Base-by-base conservation (phyloP, 1,140 invertebrate species). In the Holcopasites calliopsidis region DNA sequence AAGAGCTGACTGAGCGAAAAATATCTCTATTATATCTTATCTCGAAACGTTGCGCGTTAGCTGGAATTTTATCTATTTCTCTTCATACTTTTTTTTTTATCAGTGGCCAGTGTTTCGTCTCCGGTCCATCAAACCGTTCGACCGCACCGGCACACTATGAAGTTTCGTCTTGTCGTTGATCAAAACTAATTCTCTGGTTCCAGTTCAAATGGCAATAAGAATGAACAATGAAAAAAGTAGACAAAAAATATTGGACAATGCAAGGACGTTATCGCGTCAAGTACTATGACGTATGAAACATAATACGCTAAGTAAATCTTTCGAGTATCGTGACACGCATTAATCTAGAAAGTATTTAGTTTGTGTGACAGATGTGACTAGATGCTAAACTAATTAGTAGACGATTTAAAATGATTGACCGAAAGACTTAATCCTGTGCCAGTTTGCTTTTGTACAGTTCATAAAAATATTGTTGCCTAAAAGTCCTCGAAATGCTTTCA, bases 21-120 rank as follows among this genome's bases (percentile, higher is more conserved):
- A 71, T 58, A 21, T 68, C 68, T 38, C 42, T 61, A 38, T 71
- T 71, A 71, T 31, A 61, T 61, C 68, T 60, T 50, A 61, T 71
- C 54, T 49, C 40, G 28, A 21, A 11, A 38, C 26, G 31, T 26
- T 35, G 28, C 4, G 31, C 26, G 31, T n/a, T 13, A 26, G 55
- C 31, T 42, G 31, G 42, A 71, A 23, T 71, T 71, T 52, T 28
- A 26, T 31, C 13, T 40, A 61, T 31, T 52, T 62, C 40, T 26
- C 31, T 52, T 61, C 33, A 7, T 38, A 23, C 26, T 47, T 4
- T 54, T 44, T 50, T 50, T 65, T 68, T 52, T 10, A 68, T 68
- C 50, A n/a, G 28, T 26, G 23, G 8, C 16, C 18, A 4, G 35
- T 26, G 3, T n/a, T n/a, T 33, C 44, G 1, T 3, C 7, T 40